These are phyloP conservation scores for Patagioenas fasciata DNA, from an alignment of 2,113 vertebrate species.

Conservation along the genomic window DNA sequence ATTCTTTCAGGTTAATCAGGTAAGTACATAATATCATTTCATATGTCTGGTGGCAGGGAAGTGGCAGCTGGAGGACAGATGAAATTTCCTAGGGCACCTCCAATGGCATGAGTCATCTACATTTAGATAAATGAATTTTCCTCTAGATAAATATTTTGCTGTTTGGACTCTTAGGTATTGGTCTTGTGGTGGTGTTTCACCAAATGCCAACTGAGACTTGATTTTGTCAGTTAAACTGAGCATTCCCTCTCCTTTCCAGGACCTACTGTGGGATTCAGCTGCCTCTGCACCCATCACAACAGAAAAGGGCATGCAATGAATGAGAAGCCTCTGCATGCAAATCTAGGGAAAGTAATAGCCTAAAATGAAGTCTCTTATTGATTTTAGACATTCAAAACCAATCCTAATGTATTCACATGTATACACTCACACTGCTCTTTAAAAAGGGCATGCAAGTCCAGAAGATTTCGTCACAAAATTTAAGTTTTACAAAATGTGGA, in stretches of 20 bases:
- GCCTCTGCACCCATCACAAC: background rate
- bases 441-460: background rate
- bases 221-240: background rate
- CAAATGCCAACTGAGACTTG: background rate
- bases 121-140: background rate
- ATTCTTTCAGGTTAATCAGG: background rate
- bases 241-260: background rate
- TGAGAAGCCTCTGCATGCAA: background rate
- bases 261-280: background rate
- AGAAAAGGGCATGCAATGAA: background rate
- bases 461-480: background rate
- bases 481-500: background rate
- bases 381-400: background rate
- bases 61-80: background rate
- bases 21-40: background rate
- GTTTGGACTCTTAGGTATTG: background rate
- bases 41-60: background rate
- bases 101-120: background rate
- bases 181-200: background rate
- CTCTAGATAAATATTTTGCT: background rate
- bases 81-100: background rate
- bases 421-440: background rate
- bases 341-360: background rate
- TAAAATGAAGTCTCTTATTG: background rate
- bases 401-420: accelerated